Conservation (phyloP, 2,113 vertebrate species). For the Corythaixoides concolor region DNA sequence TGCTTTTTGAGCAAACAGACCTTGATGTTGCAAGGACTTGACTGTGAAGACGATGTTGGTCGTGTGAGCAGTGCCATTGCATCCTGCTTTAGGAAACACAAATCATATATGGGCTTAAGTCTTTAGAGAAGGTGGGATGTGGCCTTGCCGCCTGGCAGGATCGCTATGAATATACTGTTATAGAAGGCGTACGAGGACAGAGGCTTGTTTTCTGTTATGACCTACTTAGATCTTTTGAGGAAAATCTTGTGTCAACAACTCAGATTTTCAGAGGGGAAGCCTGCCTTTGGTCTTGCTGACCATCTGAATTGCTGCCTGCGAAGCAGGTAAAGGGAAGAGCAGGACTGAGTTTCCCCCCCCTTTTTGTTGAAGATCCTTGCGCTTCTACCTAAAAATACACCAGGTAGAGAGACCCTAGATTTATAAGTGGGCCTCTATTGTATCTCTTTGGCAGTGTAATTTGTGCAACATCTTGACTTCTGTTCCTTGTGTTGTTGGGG, state of each 20-base stretch:
- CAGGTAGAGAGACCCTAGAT: not conserved
- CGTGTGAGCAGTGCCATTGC: not conserved
- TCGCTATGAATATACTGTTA: not conserved
- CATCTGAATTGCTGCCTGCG: not conserved
- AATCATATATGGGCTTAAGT: not conserved
- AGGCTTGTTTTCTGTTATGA: not conserved
- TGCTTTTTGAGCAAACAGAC: not conserved
- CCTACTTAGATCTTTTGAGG: not conserved
- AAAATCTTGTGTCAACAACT: not conserved
- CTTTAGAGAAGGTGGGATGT: not conserved
- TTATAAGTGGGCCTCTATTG: not conserved
- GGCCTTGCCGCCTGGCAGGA: not conserved
- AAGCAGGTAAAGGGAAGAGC: not conserved
- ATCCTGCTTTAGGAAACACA: not conserved
- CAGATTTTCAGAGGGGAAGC: not conserved
- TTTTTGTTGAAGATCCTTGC: not conserved
- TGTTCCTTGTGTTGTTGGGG: not conserved
- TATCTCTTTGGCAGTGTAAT: not conserved
- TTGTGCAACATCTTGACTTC: not conserved
- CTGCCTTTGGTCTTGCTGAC: not conserved
- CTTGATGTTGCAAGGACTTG: conserved; percentile 13
- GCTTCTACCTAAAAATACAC: not conserved
- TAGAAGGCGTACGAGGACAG: rapidly evolving
- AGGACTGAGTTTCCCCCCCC: not conserved
- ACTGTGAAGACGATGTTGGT: conserved; percentile 5